Base-by-base conservation (phyloP, 2,888 invertebrate species). In the Holacanthella duospinosa region DNA sequence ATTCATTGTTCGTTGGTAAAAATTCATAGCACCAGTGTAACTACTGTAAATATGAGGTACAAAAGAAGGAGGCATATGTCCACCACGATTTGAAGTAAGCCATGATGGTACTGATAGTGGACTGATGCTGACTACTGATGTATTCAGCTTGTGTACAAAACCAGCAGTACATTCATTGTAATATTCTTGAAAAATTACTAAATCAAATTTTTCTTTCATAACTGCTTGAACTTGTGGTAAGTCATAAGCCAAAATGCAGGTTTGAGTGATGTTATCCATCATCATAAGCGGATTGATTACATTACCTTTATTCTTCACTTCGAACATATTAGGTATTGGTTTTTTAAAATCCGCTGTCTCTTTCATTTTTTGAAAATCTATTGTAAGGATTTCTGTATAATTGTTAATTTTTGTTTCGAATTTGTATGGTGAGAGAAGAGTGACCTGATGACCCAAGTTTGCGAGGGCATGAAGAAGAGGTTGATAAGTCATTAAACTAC, bases 381-480 rank as follows among this genome's bases (percentile, higher is more conserved):
- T 2, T 25, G 69, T 68, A 1, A 63, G 36, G n/a, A 68, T 60
- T 60, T 70, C 75, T 43, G 72, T 72, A 48, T 73, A 72, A 56
- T 74, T 75, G 16, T 79, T 81, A 0, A 79, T 75, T 2, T 77
- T 76, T 19, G 77, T 74, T 0, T 74, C 71, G 58, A 79, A 77
- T 59, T 71, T 77, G 62, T 77, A 69, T 1, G 78, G 77, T 3
- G 80, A 78, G 24, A 82, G 78, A 1, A 81, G 78, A 1, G 81
- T 81, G 1, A 82, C 80, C 70, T 82, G 79, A 68, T 82, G 82
- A 0, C 82, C 82, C 59, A 79, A 76, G 21, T 75, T 73, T 2
- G 81, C 81, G 54, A 82, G 73, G 65, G 80, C 81, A 54, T 80
- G 69, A 2, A 81, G 79, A 27, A 82, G 77, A 0, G 79, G 78